Conservation (phyloP, 1,140 invertebrate genomes). For the roundworm (Caenorhabditis elegans) region DNA sequence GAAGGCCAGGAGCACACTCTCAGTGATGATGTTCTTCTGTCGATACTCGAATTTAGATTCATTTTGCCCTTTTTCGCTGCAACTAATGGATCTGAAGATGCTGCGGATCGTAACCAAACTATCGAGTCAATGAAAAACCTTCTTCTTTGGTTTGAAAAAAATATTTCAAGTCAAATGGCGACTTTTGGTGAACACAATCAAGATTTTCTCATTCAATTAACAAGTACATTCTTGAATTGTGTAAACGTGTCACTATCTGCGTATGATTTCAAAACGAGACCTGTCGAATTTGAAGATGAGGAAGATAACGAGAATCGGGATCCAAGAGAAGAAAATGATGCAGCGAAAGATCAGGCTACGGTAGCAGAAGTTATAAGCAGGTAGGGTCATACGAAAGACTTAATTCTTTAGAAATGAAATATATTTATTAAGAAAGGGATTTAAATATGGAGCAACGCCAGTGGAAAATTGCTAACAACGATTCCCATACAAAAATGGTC, state of each 20-base stretch:
- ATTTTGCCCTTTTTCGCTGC: neutral
- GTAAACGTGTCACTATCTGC: neutral
- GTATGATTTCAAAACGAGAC: slow-evolving; percentile 3
- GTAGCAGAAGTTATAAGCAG: neutral
- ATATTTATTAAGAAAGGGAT: no score
- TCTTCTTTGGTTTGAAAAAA: neutral
- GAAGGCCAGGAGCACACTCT: neutral
- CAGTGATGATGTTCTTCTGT: neutral
- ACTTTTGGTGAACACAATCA: neutral
- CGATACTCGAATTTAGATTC: neutral
- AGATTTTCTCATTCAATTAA: neutral
- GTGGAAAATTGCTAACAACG: no score
- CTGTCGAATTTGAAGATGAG: neutral
- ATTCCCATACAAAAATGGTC: no score
- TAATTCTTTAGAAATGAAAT: no score
- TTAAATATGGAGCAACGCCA: no score
- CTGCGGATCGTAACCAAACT: neutral
- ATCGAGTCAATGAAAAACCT: neutral
- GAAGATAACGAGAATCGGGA: neutral
- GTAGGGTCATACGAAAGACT: neutral
- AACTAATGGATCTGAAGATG: neutral
- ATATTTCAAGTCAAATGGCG: neutral
- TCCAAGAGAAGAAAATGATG: neutral
- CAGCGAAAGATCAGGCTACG: neutral
- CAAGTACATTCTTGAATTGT: neutral